Conservation (phyloP, 2,797 vertebrate species). For the Sebastes cheni region DNA sequence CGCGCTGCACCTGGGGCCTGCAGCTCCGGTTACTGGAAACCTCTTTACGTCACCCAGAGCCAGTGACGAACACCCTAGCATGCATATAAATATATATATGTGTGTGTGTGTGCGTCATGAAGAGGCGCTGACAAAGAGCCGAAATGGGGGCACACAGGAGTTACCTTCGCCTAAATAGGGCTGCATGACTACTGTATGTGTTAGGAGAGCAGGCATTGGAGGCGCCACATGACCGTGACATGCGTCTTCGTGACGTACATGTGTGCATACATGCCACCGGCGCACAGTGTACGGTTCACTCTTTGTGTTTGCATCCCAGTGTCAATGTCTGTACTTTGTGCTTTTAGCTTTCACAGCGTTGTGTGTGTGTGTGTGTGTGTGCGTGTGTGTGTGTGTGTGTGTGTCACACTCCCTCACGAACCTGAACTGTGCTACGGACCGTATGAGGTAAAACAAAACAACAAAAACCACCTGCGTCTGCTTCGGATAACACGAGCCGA, state of each 20-base stretch:
- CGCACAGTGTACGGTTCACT: not conserved
- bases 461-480: not conserved
- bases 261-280: not conserved
- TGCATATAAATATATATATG: not conserved
- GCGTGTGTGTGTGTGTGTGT: not conserved
- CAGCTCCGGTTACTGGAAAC: conserved; percentile 64
- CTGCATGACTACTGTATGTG: not conserved
- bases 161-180: conserved; percentile 13
- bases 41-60: conserved; percentile 53
- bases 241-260: conserved; percentile 1
- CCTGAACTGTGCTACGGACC: conserved; percentile 52
- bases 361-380: not conserved
- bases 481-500: not conserved
- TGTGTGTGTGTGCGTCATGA: conserved; percentile 7
- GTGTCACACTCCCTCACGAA: not conserved
- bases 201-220: not conserved
- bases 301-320: conserved; percentile 25
- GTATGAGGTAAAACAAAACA: conserved; percentile 49
- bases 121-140: conserved; percentile 30
- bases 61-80: conserved; percentile 43
- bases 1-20: conserved; percentile 60
- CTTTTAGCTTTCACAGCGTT: conserved; percentile 36
- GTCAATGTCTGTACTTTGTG: conserved; percentile 33
- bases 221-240: not conserved
- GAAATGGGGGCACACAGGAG: not conserved